A percentile compares a stretch with the other conserved stretches of the same genome.
Evolutionary conservation across 1,140 invertebrate genomes (phyloP).

Genomic region (Drosophila repleta): DNA sequence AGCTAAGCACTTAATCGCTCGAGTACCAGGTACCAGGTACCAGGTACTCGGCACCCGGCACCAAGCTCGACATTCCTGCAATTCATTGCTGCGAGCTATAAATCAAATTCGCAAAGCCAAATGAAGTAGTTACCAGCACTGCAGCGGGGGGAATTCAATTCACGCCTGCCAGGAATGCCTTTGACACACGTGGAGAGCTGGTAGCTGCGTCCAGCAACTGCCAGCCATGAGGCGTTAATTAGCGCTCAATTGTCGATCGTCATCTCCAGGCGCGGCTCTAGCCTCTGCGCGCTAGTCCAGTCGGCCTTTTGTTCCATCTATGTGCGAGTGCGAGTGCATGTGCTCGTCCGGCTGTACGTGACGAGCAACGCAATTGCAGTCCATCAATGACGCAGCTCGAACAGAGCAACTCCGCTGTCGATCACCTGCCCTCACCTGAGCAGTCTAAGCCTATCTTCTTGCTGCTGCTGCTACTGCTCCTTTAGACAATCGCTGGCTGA

Average conservation of each 20-base stretch:
- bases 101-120: slow-evolving; percentile 46
- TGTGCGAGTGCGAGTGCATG: slow-evolving; percentile 3
- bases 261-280: slow-evolving; percentile 9
- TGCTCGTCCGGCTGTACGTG: slow-evolving; percentile 31
- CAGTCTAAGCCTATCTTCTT: background rate
- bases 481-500: slow-evolving; percentile 31
- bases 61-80: slow-evolving; percentile 38
- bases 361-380: slow-evolving; percentile 51
- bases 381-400: slow-evolving; percentile 51
- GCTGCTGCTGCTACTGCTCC: background rate
- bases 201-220: background rate
- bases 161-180: slow-evolving; percentile 52
- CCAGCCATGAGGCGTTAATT: slow-evolving; percentile 43
- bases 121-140: slow-evolving; percentile 42
- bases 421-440: slow-evolving; percentile 39
- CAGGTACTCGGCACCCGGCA: background rate
- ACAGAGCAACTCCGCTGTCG: slow-evolving; percentile 15
- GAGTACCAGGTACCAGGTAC: slow-evolving; percentile 1
- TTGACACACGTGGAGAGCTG: slow-evolving; percentile 38
- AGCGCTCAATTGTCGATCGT: slow-evolving; percentile 55
- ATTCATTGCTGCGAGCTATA: slow-evolving; percentile 45
- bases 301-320: slow-evolving; percentile 25
- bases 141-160: slow-evolving; percentile 42
- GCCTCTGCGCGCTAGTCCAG: slow-evolving; percentile 5
- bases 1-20: slow-evolving; percentile 45